These are phyloP conservation scores for Scaptomyza parva DNA, from an alignment of 2,888 invertebrate genomes.

Conservation along the genomic window DNA sequence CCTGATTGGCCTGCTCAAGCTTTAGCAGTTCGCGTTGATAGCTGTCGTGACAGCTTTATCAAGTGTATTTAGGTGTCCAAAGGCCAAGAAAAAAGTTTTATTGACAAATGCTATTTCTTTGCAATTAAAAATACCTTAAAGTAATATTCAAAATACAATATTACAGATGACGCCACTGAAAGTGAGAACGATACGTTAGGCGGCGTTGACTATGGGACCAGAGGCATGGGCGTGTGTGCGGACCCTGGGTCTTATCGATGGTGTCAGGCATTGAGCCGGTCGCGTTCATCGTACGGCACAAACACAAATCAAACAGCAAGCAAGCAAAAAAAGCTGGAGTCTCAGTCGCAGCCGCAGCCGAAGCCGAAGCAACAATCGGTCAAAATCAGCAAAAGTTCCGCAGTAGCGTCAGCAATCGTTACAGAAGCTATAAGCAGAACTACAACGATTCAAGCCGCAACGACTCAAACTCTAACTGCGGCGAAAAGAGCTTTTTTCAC, in stretches of 20 bases:
- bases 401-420: constrained; percentile 31
- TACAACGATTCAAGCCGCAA: constrained; percentile 45
- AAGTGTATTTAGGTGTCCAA: constrained; percentile 42
- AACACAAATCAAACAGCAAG: constrained; percentile 65
- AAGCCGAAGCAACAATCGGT: constrained; percentile 44
- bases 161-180: constrained; percentile 87
- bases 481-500: constrained; percentile 61
- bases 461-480: constrained; percentile 46
- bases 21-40: background rate
- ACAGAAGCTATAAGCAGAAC: constrained; percentile 42
- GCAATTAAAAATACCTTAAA: constrained; percentile 4
- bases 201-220: constrained; percentile 92
- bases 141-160: background rate
- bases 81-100: background rate
- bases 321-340: constrained; percentile 38
- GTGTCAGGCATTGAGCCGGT: constrained; percentile 87
- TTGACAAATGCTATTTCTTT: constrained; percentile 5
- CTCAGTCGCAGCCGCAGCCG: background rate
- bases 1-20: constrained; percentile 7
- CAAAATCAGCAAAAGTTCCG: constrained; percentile 47
- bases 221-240: constrained; percentile 96
- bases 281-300: constrained; percentile 86
- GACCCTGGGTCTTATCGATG: constrained; percentile 90
- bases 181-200: constrained; percentile 91
- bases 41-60: constrained; percentile 42